Percentiles rank a stretch among this genome's conserved stretches.
These are phyloP conservation scores for Scopus umbretta DNA, from an alignment of 2,113 vertebrate genomes.

Conservation along the genomic window DNA sequence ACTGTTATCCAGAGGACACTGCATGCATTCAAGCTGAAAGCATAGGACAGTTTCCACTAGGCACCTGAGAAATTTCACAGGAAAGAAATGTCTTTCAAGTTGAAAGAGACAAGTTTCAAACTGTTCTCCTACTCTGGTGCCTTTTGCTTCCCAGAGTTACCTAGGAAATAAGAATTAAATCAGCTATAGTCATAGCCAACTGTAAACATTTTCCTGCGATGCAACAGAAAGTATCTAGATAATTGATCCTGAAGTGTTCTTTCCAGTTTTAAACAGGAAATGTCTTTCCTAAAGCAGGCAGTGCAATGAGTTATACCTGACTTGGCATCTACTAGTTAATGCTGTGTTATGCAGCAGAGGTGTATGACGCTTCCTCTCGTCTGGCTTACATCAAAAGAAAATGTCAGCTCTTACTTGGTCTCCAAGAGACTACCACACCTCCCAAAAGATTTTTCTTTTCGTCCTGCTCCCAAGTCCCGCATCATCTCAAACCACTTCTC, in stretches of 20 bases:
- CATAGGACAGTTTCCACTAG: constrained; percentile 35
- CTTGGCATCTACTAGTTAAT: not conserved
- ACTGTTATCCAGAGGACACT: constrained; percentile 55
- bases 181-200: constrained; percentile 35
- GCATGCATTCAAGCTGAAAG: constrained; percentile 48
- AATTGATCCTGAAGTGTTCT: not conserved
- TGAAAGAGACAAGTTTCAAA: constrained; percentile 7
- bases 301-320: not conserved
- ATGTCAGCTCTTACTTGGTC: not conserved
- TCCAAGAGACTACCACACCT: not conserved
- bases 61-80: constrained; percentile 43
- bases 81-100: constrained; percentile 21
- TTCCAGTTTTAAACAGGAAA: constrained; percentile 19
- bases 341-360: not conserved
- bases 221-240: not conserved
- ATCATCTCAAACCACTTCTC: not conserved
- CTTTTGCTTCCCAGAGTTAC: constrained; percentile 5
- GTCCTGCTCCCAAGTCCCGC: not conserved
- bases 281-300: not conserved
- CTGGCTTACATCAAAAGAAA: not conserved
- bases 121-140: not conserved
- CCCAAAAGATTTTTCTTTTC: not conserved
- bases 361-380: not conserved
- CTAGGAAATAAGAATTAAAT: not conserved
- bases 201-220: constrained; percentile 6